Evolutionary conservation across 2,113 vertebrate genomes (phyloP).

Genomic region (Anser cygnoides): DNA sequence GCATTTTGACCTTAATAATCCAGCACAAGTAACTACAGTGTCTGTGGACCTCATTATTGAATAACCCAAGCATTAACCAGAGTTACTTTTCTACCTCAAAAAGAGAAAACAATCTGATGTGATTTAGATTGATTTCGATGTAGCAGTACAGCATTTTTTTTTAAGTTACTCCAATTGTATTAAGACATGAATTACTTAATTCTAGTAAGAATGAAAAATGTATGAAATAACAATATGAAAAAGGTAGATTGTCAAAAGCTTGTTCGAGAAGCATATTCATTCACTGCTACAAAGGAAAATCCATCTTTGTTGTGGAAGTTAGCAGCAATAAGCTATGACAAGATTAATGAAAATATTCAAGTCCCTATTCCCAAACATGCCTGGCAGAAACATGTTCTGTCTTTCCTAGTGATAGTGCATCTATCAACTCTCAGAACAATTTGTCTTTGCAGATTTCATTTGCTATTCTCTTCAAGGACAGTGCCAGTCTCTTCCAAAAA

Average conservation of each 20-base stretch:
- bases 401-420: constrained; percentile 22
- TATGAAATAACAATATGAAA: neutral
- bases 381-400: constrained; percentile 62
- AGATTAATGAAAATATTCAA: constrained; percentile 62
- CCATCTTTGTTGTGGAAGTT: constrained; percentile 27
- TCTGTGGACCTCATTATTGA: neutral
- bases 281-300: constrained; percentile 17
- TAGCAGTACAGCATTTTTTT: neutral
- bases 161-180: neutral
- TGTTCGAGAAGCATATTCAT: neutral
- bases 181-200: neutral
- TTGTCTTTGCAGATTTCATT: constrained; percentile 13
- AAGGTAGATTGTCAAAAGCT: neutral
- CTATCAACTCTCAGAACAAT: constrained; percentile 34
- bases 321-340: constrained; percentile 38
- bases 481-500: neutral
- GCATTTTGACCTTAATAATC: constrained; percentile 14
- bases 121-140: neutral
- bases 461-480: constrained; percentile 27
- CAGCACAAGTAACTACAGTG: neutral
- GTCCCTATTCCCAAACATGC: constrained; percentile 48
- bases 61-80: neutral
- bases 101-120: neutral
- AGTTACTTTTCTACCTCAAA: neutral
- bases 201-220: neutral